These are phyloP conservation scores for Epizoanthus illoricatus DNA, from an alignment of 92 coral and sea anemone genomes.

Conservation along the genomic window DNA sequence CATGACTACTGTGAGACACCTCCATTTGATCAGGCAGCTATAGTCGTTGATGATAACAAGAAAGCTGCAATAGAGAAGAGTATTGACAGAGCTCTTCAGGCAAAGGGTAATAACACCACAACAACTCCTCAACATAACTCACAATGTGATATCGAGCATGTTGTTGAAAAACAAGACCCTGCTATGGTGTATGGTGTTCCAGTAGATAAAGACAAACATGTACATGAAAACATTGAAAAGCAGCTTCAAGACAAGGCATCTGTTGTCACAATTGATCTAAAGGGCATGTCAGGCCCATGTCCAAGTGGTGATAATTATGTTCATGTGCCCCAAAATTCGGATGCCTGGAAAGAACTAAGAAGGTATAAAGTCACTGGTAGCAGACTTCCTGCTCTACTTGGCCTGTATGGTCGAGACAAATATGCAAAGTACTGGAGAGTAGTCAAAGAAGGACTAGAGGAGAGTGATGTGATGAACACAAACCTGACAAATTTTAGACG, in stretches of 20 bases:
- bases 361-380: constrained; percentile 44
- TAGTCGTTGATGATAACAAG: background rate
- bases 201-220: too few species aligned
- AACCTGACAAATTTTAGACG: constrained; percentile 36
- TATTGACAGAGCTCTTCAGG: background rate
- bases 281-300: constrained; percentile 34
- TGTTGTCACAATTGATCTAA: constrained; percentile 39
- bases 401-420: constrained; percentile 37
- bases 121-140: background rate
- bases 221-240: constrained; percentile 42
- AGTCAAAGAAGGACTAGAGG: constrained; percentile 35
- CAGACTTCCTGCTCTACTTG: constrained; percentile 46
- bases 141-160: background rate
- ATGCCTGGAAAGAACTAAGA: constrained; percentile 40
- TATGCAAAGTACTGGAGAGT: constrained; percentile 41
- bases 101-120: background rate
- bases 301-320: constrained; percentile 43
- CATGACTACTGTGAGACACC: background rate
- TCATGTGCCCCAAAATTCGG: constrained; percentile 44
- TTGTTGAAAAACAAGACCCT: too few species aligned
- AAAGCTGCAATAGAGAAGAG: background rate
- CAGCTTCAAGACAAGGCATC: constrained; percentile 44
- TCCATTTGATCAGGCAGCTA: background rate
- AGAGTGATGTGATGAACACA: constrained; percentile 46
- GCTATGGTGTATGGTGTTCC: too few species aligned